Evolutionary conservation across 2,797 vertebrate genomes (phyloP).

Genomic region (Leptatherina wallacei): DNA sequence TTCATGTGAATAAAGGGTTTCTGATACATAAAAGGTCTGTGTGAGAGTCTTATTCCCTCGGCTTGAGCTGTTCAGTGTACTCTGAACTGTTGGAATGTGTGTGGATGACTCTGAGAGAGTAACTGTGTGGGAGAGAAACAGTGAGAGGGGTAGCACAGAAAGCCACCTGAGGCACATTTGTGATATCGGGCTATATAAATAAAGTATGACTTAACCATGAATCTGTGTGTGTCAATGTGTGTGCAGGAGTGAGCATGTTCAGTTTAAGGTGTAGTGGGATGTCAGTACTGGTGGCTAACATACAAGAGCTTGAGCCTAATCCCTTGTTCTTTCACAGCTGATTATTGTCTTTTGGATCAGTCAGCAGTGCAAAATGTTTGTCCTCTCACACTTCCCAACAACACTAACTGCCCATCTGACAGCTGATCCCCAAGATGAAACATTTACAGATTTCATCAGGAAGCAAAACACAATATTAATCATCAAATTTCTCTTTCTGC

Average conservation of each 20-base stretch:
- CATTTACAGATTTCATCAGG: constrained; percentile 20
- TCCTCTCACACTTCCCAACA: constrained; percentile 28
- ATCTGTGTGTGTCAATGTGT: constrained; percentile 27
- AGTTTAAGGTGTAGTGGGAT: background rate
- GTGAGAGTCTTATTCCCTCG: constrained; percentile 49
- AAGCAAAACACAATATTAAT: background rate
- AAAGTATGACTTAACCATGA: constrained; percentile 13
- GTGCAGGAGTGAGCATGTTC: constrained; percentile 6
- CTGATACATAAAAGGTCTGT: constrained; percentile 58
- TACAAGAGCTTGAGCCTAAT: constrained; percentile 17
- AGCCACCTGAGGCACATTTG: constrained; percentile 7
- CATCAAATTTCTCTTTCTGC: background rate
- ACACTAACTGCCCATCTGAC: constrained; percentile 23
- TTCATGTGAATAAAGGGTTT: constrained; percentile 63
- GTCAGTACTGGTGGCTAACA: constrained; percentile 20
- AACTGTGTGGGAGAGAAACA: constrained; percentile 18
- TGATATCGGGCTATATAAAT: constrained; percentile 1
- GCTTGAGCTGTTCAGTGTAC: constrained; percentile 21
- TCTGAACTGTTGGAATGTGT: constrained; percentile 51
- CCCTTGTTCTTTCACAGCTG: constrained; percentile 25
- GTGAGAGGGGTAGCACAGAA: background rate
- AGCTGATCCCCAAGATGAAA: constrained; percentile 22
- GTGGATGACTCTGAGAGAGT: constrained; percentile 33
- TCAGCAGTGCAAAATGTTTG: constrained; percentile 25
- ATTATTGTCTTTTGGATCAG: constrained; percentile 30